Conservation (phyloP, 2,797 vertebrate genomes). For the Hemitrygon akajei region DNA sequence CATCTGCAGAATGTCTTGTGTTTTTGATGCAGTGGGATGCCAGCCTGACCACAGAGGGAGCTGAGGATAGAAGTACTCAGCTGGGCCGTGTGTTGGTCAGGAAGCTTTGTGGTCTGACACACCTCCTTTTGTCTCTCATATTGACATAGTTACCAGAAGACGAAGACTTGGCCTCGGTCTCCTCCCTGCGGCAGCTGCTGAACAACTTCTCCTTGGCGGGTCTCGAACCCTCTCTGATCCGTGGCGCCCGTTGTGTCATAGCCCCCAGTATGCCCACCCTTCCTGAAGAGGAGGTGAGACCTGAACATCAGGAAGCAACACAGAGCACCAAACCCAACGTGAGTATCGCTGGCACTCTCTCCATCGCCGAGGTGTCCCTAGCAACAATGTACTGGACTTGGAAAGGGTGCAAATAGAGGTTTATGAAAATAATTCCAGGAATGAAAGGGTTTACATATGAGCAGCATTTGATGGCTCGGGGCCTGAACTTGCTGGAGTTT, state of each 20-base stretch:
- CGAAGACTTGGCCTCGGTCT: neutral
- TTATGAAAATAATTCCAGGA: too few relatives aligned
- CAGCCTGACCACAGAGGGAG: neutral
- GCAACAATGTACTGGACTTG: too few relatives aligned
- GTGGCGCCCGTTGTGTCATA: conserved; percentile 54
- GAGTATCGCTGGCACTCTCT: conserved; percentile 43
- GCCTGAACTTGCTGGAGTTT: too few relatives aligned
- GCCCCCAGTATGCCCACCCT: conserved; percentile 77
- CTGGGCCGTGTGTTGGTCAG: neutral
- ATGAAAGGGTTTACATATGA: too few relatives aligned
- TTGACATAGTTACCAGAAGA: neutral
- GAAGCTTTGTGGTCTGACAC: neutral
- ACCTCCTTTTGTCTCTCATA: neutral
- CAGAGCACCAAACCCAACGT: conserved; percentile 70
- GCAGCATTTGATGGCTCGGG: too few relatives aligned
- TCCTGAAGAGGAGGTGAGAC: conserved; percentile 82
- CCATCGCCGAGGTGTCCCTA: too few relatives aligned
- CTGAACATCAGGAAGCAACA: conserved; percentile 69
- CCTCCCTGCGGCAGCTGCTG: conserved; percentile 44
- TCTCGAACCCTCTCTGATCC: conserved; percentile 50
- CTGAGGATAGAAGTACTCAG: neutral
- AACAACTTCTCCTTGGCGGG: conserved; percentile 52
- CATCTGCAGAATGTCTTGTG: too few relatives aligned
- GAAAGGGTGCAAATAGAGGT: too few relatives aligned
- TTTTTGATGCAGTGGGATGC: too few relatives aligned